Evolutionary conservation across 2,113 vertebrate genomes (phyloP).

Genomic region (Athene noctua): DNA sequence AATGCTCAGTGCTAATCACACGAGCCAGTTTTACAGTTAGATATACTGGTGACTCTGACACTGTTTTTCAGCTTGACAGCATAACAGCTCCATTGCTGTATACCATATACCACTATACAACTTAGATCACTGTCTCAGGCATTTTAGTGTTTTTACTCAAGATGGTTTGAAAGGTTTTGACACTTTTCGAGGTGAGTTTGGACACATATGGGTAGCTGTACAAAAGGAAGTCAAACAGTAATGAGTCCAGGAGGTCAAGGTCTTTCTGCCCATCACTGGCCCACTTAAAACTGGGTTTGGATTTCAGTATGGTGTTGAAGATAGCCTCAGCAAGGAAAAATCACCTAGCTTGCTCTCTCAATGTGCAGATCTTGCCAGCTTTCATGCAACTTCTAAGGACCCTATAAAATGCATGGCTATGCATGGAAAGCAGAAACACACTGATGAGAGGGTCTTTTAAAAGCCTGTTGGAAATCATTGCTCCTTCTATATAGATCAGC

Average conservation of each 20-base stretch:
- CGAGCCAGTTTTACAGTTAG: background rate
- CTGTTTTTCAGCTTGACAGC: background rate
- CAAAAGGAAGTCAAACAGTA: background rate
- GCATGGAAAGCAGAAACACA: background rate
- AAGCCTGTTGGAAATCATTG: background rate
- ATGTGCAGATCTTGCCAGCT: background rate
- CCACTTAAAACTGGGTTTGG: background rate
- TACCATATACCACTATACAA: background rate
- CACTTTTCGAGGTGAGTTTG: background rate
- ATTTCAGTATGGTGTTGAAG: background rate
- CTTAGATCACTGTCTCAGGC: rapidly evolving
- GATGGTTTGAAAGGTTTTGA: background rate
- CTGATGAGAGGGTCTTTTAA: background rate
- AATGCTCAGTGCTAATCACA: background rate
- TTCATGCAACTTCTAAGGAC: background rate
- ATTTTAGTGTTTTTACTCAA: background rate
- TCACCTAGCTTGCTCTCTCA: background rate
- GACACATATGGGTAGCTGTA: background rate
- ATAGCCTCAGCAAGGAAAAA: background rate
- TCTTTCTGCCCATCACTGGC: background rate
- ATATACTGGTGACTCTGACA: background rate
- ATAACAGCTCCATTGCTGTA: background rate
- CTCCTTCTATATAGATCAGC: background rate
- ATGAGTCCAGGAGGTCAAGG: background rate
- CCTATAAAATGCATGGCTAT: background rate